A percentile compares a stretch with the other conserved stretches of the same genome.
These are phyloP conservation scores for Silurus lanzhouensis DNA, from an alignment of 2,797 vertebrate genomes.

Conservation along the genomic window DNA sequence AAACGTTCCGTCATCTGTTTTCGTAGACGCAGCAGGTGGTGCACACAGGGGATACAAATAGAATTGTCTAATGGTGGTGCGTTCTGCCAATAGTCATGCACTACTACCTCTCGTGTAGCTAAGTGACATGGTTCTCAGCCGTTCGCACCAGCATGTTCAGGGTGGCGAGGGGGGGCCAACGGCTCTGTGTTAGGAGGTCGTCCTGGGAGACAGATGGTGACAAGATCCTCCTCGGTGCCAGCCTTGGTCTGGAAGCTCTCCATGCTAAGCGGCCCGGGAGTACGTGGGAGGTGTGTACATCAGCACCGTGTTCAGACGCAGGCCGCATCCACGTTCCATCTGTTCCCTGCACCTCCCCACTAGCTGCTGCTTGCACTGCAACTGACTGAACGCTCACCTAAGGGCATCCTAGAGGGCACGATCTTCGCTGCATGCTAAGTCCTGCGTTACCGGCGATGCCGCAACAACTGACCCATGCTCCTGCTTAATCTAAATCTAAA, in stretches of 20 bases:
- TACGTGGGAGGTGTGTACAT: slow-evolving; percentile 67
- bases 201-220: slow-evolving; percentile 67
- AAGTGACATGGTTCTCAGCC: slow-evolving; percentile 43
- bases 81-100: slow-evolving; percentile 28
- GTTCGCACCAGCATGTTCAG: slow-evolving; percentile 36
- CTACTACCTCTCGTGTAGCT: slow-evolving; percentile 36
- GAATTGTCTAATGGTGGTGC: slow-evolving; percentile 50
- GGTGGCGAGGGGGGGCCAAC: slow-evolving; percentile 38
- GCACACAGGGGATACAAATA: slow-evolving; percentile 50
- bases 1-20: slow-evolving; percentile 54
- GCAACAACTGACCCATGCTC: slow-evolving; percentile 1
- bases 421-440: neutral
- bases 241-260: slow-evolving; percentile 62
- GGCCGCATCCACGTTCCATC: slow-evolving; percentile 66
- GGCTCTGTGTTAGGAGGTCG: slow-evolving; percentile 59
- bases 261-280: slow-evolving; percentile 60
- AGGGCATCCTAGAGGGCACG: slow-evolving; percentile 2
- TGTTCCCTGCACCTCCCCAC: slow-evolving; percentile 58
- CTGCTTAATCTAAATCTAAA: slow-evolving; percentile 22
- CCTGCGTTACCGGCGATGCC: neutral
- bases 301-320: slow-evolving; percentile 61
- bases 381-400: slow-evolving; percentile 19
- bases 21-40: slow-evolving; percentile 56
- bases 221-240: slow-evolving; percentile 60
- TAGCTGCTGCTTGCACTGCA: slow-evolving; percentile 23